phyloP scores from a whole-genome alignment of 2,113 vertebrate species.

The Melanerpes formicivorus region DNA sequence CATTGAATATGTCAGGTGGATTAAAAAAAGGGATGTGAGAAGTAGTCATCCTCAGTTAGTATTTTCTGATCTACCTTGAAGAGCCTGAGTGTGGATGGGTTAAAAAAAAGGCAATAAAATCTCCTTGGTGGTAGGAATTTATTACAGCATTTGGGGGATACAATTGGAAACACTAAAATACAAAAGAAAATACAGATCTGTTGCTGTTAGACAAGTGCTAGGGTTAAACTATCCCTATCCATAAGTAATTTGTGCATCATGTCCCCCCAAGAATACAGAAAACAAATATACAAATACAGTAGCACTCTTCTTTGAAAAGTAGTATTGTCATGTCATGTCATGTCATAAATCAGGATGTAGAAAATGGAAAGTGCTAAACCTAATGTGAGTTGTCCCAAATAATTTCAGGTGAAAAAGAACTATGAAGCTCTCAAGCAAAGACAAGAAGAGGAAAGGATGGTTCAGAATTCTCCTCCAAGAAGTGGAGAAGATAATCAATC shows the following conservation, averaged over 20 bases:
- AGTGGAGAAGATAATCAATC: conserved; percentile 80
- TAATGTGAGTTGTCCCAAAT: conserved; percentile 17
- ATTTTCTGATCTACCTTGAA: not conserved
- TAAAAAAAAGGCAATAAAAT: not conserved
- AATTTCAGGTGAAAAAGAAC: conserved; percentile 94
- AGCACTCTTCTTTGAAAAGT: not conserved
- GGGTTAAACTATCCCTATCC: not conserved
- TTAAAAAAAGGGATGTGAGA: not conserved
- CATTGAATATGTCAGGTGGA: not conserved
- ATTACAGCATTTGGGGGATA: not conserved
- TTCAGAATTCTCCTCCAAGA: conserved; percentile 87
- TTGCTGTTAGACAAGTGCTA: not conserved
- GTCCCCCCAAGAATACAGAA: not conserved
- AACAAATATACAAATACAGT: not conserved
- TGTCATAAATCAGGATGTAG: not conserved
- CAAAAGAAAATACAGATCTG: not conserved
- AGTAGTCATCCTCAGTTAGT: not conserved
- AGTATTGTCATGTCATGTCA: rapidly evolving
- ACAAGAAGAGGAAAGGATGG: conserved; percentile 94
- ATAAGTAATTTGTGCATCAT: not conserved
- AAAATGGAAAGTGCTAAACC: not conserved
- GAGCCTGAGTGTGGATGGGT: not conserved
- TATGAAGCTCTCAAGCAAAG: conserved; percentile 97
- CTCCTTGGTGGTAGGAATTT: not conserved
- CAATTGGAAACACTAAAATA: not conserved